Percentiles rank a stretch among this genome's conserved stretches.
Evolutionary conservation across 1,140 invertebrate genomes (phyloP).

Genomic region (Papilio polytes): DNA sequence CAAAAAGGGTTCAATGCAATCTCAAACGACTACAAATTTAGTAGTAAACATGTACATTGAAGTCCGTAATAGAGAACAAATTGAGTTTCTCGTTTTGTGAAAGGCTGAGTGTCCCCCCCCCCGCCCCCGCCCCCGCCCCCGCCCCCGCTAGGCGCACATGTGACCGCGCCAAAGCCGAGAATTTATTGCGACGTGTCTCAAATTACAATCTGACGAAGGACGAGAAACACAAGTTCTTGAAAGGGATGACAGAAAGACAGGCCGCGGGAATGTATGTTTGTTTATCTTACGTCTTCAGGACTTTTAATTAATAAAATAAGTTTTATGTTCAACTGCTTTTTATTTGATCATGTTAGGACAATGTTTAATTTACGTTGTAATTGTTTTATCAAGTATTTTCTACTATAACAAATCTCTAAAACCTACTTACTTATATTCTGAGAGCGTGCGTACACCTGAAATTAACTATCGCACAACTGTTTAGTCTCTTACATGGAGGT

Average conservation of each 20-base stretch:
- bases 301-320: neutral
- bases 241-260: neutral
- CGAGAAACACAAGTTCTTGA: conserved; percentile 21
- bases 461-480: no score
- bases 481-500: no score
- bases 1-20: neutral
- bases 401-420: no score
- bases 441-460: no score
- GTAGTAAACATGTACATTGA: conserved; percentile 10
- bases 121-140: neutral
- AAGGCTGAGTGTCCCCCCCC: neutral
- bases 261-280: neutral
- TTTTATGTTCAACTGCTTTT: neutral
- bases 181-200: conserved; percentile 30
- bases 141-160: neutral
- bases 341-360: neutral
- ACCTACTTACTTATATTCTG: no score
- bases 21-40: neutral
- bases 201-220: conserved; percentile 32
- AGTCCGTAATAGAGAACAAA: conserved; percentile 15
- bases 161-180: neutral
- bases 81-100: conserved; percentile 8
- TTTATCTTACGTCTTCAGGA: neutral
- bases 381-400: no score
- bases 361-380: neutral